These are phyloP conservation scores for Galbula dea DNA, from an alignment of 2,113 vertebrate genomes.

Conservation along the genomic window DNA sequence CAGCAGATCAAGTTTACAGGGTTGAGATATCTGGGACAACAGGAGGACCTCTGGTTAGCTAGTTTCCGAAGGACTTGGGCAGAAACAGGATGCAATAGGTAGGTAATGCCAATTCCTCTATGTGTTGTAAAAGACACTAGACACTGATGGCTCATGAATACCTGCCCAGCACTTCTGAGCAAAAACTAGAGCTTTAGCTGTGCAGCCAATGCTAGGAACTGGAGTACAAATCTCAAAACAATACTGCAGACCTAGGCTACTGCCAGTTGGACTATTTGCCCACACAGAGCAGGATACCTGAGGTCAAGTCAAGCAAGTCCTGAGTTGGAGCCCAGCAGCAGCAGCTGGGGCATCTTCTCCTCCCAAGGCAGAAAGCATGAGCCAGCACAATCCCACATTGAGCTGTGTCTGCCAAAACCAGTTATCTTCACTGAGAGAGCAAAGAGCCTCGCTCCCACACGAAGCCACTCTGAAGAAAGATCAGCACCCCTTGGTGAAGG, in stretches of 20 bases:
- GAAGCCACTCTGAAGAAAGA: neutral
- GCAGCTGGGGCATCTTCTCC: neutral
- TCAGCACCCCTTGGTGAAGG: neutral
- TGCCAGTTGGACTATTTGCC: neutral
- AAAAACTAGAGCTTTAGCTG: neutral
- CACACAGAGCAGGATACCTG: neutral
- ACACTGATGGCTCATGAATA: neutral
- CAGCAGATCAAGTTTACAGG: neutral
- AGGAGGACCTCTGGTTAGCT: neutral
- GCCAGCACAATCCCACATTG: neutral
- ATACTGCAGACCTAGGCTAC: neutral
- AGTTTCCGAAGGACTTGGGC: neutral
- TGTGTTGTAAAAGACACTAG: neutral
- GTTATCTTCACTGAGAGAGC: neutral
- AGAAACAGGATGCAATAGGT: neutral
- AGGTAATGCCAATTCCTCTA: neutral
- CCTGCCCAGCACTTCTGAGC: neutral
- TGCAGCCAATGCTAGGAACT: neutral
- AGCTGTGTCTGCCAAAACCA: neutral
- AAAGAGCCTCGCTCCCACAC: neutral
- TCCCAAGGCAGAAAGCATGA: neutral
- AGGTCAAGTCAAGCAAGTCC: neutral
- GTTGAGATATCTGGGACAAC: neutral
- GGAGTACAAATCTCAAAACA: neutral
- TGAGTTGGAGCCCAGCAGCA: neutral